A percentile compares a stretch with the other conserved stretches of the same genome.
Evolutionary conservation across 2,888 invertebrate genomes (phyloP).

Genomic region (Agrotis segetum): DNA sequence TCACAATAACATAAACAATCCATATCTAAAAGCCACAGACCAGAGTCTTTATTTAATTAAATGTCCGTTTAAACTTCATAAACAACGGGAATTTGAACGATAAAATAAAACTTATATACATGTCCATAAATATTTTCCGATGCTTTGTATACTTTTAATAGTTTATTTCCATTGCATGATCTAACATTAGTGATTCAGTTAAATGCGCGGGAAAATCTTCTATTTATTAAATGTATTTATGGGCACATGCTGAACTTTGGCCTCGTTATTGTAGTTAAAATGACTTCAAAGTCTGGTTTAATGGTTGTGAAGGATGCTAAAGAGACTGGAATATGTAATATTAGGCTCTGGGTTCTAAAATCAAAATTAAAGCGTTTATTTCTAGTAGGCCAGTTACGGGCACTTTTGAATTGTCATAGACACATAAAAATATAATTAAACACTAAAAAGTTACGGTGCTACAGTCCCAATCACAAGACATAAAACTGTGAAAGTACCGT

Average conservation of each 20-base stretch:
- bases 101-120: not conserved
- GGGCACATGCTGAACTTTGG: constrained; percentile 1
- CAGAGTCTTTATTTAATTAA: not conserved
- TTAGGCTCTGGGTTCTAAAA: not conserved
- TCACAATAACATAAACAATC: not conserved
- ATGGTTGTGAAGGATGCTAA: not conserved
- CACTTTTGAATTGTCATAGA: too few relatives aligned
- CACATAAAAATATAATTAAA: too few relatives aligned
- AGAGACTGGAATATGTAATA: not conserved
- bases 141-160: not conserved
- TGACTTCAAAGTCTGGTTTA: not conserved
- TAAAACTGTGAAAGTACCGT: too few relatives aligned
- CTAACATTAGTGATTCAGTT: constrained; percentile 12
- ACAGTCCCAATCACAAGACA: too few relatives aligned
- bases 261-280: not conserved
- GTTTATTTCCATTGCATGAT: not conserved
- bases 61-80: not conserved
- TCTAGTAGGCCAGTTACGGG: too few relatives aligned
- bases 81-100: not conserved
- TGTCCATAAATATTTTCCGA: constrained; percentile 1
- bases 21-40: not conserved
- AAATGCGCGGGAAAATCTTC: constrained; percentile 7
- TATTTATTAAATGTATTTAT: too few relatives aligned
- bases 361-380: too few relatives aligned
- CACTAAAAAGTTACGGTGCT: too few relatives aligned